Base-by-base conservation (phyloP, 1,140 invertebrate genomes). In the Caerostris extrusa region DNA sequence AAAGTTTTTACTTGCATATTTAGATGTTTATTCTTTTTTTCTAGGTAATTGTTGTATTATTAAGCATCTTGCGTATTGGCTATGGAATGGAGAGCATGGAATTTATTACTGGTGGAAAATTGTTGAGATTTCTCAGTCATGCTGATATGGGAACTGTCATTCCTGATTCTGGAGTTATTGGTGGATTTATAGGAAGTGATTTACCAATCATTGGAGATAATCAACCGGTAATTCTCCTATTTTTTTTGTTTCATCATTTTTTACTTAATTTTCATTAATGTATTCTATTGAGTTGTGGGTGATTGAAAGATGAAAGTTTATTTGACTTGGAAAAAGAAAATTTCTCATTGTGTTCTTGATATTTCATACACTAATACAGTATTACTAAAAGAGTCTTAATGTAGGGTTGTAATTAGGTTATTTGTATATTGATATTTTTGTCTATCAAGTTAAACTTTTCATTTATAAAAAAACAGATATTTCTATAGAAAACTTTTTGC, bases 1-100 rank as follows among this genome's bases (percentile, higher is more conserved):
- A 14, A n/a, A n/a, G 7, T 77, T 14, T n/a, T 77, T 77, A 77
- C 2, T 77, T n/a, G n/a, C 7, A 83, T 2, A 34, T 12, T 12
- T 83, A 55, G 8, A 12, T 56, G 8, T 12, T 50, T 56, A 10
- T 8, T 67, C 82, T 60, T 69, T 97, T n/a, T n/a, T 3, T 97
- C 98, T 81, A 96, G 95, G 91, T 96, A 14, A 96, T 95, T 7
- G 91, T 95, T 10, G 93, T 95, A n/a, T 91, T 96, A 12, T 94
- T 98, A 71, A 97, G 97, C 10, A 97, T 98, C 7, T 96, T 98
- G 83, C 95, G 97, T 87, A 96, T 98, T 90, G 97, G 97, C 2
- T 97, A 97, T 95, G 97, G 98, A 69, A 98, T 99, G 97, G 97
- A 98, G 95, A 97, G 97, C 92, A 97, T 99, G 95, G 98, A 99